Evolutionary conservation across 2,797 vertebrate genomes (phyloP), one percentile per base, ranked within the genome.

Genomic region (Sorex maritimensis): DNA sequence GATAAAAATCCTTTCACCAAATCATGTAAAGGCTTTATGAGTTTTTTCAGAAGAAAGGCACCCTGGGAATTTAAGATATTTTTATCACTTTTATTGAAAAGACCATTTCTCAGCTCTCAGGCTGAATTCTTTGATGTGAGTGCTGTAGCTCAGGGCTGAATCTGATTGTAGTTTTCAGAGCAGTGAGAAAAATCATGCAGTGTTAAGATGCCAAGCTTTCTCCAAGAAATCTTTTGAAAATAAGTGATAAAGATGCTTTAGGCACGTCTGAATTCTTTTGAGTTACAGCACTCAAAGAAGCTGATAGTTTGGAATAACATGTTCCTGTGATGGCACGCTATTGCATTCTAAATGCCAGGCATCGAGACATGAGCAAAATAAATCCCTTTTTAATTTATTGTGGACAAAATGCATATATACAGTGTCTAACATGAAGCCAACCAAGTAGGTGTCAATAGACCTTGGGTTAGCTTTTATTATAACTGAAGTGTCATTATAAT

Each of bases 41-140:
- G 26, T 74, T 80, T 92, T 94, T 52, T 93, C 77, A 90, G 74
- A 86, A 90, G 28, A 95, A 55, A 88, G 28, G 49, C 58, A 86
- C 68, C 52, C 65, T 89, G 78, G 81, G 93, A 93, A 90, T 92
- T 55, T 75, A 86, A 90, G 93, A 90, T 94, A 88, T 93, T 96
- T 93, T 95, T 83, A 94, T 86, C 67, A 55, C 49, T 91, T 96
- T 84, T 86, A 65, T 92, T 95, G 95, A 82, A 95, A 95, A 94
- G 73, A 24, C 34, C 55, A 24, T 65, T 91, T 95, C 84, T 96
- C 71, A 86, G 21, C 78, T 71, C 28, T 90, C 71, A 90, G 34
- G 58, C 71, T 14, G 49, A 86, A 72, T 92, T 91, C 90, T 95
- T 87, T 96, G 91, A 94, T 92, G 85, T n/a, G 63, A 55, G 73